Base-by-base conservation (phyloP, 2,113 vertebrate genomes). In the Nothobranchius kuhntae region DNA sequence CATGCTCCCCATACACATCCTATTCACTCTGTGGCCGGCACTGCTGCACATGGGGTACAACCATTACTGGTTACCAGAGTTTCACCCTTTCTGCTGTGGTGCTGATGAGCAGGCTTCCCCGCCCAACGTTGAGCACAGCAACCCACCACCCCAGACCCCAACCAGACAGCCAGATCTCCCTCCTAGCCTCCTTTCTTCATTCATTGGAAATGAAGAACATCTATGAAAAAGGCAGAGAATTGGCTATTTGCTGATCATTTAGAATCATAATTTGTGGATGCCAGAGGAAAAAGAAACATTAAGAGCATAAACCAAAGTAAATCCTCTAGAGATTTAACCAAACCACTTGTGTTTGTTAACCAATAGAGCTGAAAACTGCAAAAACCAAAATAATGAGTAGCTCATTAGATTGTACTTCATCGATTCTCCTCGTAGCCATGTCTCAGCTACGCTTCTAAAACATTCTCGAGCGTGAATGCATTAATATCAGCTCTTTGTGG, bases 391-490 rank as follows among this genome's bases (percentile, higher is more conserved):
- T 55, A 75, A 78, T 63, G 45, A 77, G 50, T 36, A 73, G 77
- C 82, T 83, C 77, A 85, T 82, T 82, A 64, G 74, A 58, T 7
- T 65, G 71, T 68, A 81, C 67, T 38, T 74, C 76, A 83, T 69
- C 74, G 66, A 76, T 78, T 58, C 78, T 75, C 38, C 38, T 6
- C 9, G 38, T 52, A 78, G 68, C 61, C 2, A 17, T 44, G 38
- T 82, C 66, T 83, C 36, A 13, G 60, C 72, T 78, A 77, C 59
- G 71, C 77, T 71, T 79, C 68, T 65, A 54, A 81, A 86, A 84
- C 67, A 73, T 84, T 78, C 77, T 81, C 78, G 69, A 74, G 77
- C 83, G 68, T 73, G 15, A 71, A 77, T 60, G 77, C 79, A 80
- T 88, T 86, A 80, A 84, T 82, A 80, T 86, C 62, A 70, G 54